Percentiles rank a stretch among this genome's conserved stretches.
These are phyloP conservation scores for Pristis pectinata DNA, from an alignment of 2,797 vertebrate genomes.

Conservation along the genomic window DNA sequence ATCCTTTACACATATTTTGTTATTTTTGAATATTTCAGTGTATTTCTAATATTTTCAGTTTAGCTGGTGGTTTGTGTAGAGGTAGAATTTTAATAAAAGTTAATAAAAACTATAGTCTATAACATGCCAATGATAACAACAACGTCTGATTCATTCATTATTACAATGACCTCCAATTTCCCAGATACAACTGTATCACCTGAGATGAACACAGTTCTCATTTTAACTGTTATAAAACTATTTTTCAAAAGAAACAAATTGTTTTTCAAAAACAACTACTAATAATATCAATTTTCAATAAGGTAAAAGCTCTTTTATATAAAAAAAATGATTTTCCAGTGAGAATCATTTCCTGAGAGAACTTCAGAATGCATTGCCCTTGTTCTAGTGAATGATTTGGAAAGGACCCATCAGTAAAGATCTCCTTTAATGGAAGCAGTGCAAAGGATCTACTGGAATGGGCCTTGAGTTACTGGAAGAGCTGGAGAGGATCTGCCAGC, in stretches of 20 bases:
- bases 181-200: not conserved
- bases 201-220: not conserved
- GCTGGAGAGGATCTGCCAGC: not conserved
- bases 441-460: not conserved
- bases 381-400: not conserved
- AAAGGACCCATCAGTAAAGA: not conserved
- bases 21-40: not conserved
- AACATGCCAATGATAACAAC: constrained; percentile 28
- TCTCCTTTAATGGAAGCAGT: not conserved
- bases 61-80: not conserved
- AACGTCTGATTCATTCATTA: constrained; percentile 29
- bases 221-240: constrained; percentile 3
- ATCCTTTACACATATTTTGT: not conserved
- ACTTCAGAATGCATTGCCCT: not conserved
- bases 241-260: not conserved
- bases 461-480: not conserved
- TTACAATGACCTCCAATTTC: not conserved
- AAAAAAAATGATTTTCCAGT: not conserved
- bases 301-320: not conserved
- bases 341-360: not conserved
- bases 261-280: not conserved
- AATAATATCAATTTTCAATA: not conserved
- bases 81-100: not conserved
- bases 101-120: not conserved
- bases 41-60: not conserved